These are phyloP conservation scores for Desmophyllum pertusum DNA, from an alignment of 92 coral and sea anemone genomes.

Conservation along the genomic window DNA sequence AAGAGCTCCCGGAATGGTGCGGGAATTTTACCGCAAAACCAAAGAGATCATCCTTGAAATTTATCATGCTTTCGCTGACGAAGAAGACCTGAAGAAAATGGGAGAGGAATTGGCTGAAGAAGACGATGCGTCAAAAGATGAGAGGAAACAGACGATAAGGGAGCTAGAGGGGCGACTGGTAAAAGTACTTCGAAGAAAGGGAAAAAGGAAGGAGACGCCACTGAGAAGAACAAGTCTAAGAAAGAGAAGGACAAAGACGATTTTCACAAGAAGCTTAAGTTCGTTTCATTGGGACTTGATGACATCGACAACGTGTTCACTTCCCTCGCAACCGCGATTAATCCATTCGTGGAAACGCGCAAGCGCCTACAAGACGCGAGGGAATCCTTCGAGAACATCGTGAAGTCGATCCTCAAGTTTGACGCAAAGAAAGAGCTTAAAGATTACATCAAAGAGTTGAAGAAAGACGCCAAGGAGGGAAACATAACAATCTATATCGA, in stretches of 20 bases:
- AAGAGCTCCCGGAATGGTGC: conserved; percentile 73
- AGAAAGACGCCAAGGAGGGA: conserved; percentile 79
- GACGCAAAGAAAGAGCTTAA: conserved; percentile 71
- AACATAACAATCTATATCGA: conserved; percentile 77
- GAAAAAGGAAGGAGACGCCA: conserved; percentile 18
- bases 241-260: conserved; percentile 59
- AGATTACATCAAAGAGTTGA: conserved; percentile 74
- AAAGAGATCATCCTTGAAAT: conserved; percentile 58
- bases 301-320: conserved; percentile 76
- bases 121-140: conserved; percentile 16
- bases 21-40: conserved; percentile 68
- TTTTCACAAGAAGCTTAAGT: conserved; percentile 68
- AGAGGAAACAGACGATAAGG: conserved; percentile 9
- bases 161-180: conserved; percentile 5
- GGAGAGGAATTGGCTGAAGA: conserved; percentile 47
- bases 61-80: conserved; percentile 61
- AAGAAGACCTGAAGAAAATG: conserved; percentile 47
- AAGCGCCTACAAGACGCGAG: conserved; percentile 75
- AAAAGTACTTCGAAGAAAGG: not conserved
- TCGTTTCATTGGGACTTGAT: conserved; percentile 64
- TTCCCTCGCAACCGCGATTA: conserved; percentile 61
- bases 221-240: conserved; percentile 17
- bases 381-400: conserved; percentile 71
- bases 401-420: conserved; percentile 58
- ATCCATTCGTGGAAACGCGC: conserved; percentile 69